Evolutionary conservation across 1,140 invertebrate species (phyloP).

Genomic region (Tetragnatha versicolor): DNA sequence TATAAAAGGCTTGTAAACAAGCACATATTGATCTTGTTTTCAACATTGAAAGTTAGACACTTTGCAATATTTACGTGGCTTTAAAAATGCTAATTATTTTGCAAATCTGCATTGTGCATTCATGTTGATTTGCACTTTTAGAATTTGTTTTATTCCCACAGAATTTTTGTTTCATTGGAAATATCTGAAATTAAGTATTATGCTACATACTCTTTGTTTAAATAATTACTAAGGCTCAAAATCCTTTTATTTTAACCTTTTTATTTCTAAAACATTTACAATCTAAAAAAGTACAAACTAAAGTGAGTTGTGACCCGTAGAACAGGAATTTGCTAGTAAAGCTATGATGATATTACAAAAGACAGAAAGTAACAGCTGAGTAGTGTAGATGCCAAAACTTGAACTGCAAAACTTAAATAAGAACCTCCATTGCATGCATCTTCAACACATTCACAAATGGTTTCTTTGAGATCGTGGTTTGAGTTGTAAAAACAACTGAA

Average conservation of each 20-base stretch:
- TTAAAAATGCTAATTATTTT: too few relatives aligned
- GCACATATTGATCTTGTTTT: too few relatives aligned
- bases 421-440: constrained; percentile 39
- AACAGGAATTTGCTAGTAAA: neutral
- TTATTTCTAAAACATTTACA: neutral
- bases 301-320: constrained; percentile 5
- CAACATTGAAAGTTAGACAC: too few relatives aligned
- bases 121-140: too few relatives aligned
- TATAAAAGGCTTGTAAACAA: too few relatives aligned
- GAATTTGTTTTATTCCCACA: too few relatives aligned
- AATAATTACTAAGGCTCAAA: too few relatives aligned
- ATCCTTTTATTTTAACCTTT: neutral
- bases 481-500: constrained; percentile 39
- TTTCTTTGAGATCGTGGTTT: constrained; percentile 39
- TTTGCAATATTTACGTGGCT: too few relatives aligned
- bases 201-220: too few relatives aligned
- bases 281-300: constrained; percentile 17
- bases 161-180: too few relatives aligned
- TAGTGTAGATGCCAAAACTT: neutral
- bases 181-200: too few relatives aligned
- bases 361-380: neutral
- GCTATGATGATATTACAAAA: neutral
- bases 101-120: too few relatives aligned
- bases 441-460: constrained; percentile 40
- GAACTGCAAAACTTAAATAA: neutral